These are phyloP conservation scores for Dyspetes luteomarginatus DNA, from an alignment of 2,888 invertebrate genomes.

Conservation along the genomic window DNA sequence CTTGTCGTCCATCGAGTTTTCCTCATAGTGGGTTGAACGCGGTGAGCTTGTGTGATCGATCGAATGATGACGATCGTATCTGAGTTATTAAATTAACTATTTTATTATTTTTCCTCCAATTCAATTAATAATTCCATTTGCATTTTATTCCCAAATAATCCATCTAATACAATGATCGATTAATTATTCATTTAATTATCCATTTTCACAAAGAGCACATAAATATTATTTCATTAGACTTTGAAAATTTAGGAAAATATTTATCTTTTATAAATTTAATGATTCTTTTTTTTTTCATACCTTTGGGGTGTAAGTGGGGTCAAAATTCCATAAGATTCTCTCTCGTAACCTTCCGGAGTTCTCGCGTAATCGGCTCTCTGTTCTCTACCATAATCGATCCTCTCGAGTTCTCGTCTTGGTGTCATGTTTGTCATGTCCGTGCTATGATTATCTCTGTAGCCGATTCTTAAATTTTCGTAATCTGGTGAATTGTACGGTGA, in stretches of 20 bases:
- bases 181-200: background rate
- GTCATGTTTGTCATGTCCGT: constrained; percentile 74
- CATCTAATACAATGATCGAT: background rate
- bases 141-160: background rate
- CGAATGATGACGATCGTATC: constrained; percentile 73
- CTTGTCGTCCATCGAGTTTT: constrained; percentile 78
- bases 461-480: constrained; percentile 72
- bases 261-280: too few relatives aligned
- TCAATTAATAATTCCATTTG: background rate
- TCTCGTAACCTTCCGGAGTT: constrained; percentile 77
- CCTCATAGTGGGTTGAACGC: constrained; percentile 76
- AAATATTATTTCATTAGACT: too few relatives aligned
- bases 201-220: too few relatives aligned
- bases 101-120: background rate
- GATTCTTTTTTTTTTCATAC: constrained; percentile 67
- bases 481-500: constrained; percentile 79
- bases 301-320: constrained; percentile 79
- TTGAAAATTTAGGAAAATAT: too few relatives aligned
- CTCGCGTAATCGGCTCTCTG: constrained; percentile 71
- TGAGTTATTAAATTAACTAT: constrained; percentile 48
- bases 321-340: constrained; percentile 75
- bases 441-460: constrained; percentile 73
- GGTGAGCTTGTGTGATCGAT: constrained; percentile 74
- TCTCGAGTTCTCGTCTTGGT: constrained; percentile 71
- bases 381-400: constrained; percentile 67